phyloP scores from a whole-genome alignment of 2,113 vertebrate species.

The Thunnus maccoyii region DNA sequence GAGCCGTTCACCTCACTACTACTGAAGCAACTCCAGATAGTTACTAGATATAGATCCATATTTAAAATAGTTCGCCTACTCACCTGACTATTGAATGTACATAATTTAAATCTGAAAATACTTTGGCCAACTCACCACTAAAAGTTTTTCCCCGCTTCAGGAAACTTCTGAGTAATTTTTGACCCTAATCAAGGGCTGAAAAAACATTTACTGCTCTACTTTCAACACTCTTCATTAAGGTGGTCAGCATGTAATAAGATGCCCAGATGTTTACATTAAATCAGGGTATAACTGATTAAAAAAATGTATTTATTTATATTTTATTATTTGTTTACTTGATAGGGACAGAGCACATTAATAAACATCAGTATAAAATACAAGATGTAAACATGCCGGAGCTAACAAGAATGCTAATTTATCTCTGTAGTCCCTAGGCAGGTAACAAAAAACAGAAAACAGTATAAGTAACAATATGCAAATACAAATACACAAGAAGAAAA shows the following conservation, averaged over 20 bases:
- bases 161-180: neutral
- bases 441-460: no score
- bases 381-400: no score
- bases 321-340: no score
- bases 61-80: neutral
- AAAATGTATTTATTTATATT: no score
- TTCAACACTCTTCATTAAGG: neutral
- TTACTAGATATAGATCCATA: constrained; percentile 1
- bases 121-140: neutral
- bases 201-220: neutral
- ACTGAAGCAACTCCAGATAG: constrained; percentile 1
- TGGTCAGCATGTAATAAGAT: neutral
- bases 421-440: no score
- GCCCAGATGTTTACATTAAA: neutral
- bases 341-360: no score
- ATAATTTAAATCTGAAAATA: neutral
- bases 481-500: no score
- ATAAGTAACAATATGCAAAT: no score
- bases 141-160: neutral
- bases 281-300: neutral
- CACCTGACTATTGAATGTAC: neutral
- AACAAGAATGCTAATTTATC: no score
- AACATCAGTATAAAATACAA: no score
- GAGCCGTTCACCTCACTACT: constrained; percentile 29
- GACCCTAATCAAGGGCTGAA: neutral